phyloP scores from a whole-genome alignment of 2,888 invertebrate species.

The Yponomeuta cagnagella region DNA sequence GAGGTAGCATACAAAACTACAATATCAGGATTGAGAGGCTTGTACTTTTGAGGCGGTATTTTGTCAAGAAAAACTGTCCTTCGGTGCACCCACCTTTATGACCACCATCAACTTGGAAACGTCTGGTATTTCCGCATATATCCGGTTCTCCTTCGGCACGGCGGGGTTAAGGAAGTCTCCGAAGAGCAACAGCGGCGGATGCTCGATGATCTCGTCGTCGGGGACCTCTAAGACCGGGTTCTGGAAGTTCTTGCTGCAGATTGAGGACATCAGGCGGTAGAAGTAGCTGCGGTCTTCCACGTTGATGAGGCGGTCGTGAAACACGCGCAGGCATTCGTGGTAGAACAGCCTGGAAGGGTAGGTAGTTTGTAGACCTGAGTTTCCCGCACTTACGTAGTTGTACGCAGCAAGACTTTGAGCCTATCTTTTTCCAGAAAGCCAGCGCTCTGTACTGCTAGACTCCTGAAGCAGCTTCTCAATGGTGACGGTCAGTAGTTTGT shows the following conservation, averaged over 20 bases:
- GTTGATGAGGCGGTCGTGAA: conserved; percentile 92
- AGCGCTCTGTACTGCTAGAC: no score
- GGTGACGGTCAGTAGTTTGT: no score
- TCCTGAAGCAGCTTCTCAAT: no score
- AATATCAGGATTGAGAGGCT: not conserved
- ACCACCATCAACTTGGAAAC: conserved; percentile 81
- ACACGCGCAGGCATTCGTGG: conserved; percentile 93
- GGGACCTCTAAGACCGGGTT: conserved; percentile 77
- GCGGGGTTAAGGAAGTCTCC: conserved; percentile 90
- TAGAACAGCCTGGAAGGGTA: conserved; percentile 82
- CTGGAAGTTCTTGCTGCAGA: conserved; percentile 79
- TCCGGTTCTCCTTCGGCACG: conserved; percentile 80
- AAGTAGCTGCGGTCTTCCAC: conserved; percentile 88
- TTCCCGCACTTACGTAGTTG: no score
- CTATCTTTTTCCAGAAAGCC: no score
- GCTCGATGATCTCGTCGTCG: conserved; percentile 73
- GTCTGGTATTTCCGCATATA: conserved; percentile 90
- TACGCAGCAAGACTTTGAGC: no score
- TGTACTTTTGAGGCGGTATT: no score
- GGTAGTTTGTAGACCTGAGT: no score
- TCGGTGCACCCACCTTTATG: conserved; percentile 73
- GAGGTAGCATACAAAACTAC: not conserved
- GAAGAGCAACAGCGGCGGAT: conserved; percentile 83
- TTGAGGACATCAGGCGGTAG: conserved; percentile 80
- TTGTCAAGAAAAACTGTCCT: no score